A percentile compares a stretch with the other conserved stretches of the same genome.
These are phyloP conservation scores for Cataglyphis livida DNA, from an alignment of 2,888 invertebrate species.

Conservation along the genomic window DNA sequence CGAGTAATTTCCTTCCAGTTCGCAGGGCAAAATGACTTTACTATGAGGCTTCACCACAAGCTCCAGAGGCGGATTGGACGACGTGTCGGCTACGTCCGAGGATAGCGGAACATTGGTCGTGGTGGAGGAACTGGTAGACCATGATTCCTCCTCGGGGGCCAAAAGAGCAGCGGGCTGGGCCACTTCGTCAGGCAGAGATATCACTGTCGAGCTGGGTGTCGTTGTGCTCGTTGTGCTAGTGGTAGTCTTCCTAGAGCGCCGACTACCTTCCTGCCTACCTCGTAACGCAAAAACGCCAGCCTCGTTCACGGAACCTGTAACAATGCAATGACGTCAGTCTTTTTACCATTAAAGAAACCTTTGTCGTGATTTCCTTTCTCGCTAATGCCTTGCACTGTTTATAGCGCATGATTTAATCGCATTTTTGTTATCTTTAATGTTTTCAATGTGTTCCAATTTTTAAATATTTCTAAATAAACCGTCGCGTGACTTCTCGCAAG, in stretches of 20 bases:
- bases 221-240: slow-evolving; percentile 73
- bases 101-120: slow-evolving; percentile 76
- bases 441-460: not conserved
- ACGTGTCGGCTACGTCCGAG: slow-evolving; percentile 70
- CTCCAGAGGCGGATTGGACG: slow-evolving; percentile 79
- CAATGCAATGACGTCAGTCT: slow-evolving; percentile 40
- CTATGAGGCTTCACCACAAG: slow-evolving; percentile 83
- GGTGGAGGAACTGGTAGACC: slow-evolving; percentile 79
- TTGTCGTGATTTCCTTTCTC: slow-evolving; percentile 46
- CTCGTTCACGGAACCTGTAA: slow-evolving; percentile 83
- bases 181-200: slow-evolving; percentile 78
- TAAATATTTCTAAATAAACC: slow-evolving; percentile 18
- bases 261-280: slow-evolving; percentile 81
- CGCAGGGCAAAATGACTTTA: slow-evolving; percentile 83
- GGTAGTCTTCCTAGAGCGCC: slow-evolving; percentile 80
- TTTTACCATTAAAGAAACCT: slow-evolving; percentile 23
- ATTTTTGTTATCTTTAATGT: not conserved
- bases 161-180: slow-evolving; percentile 82
- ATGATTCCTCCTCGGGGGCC: slow-evolving; percentile 81
- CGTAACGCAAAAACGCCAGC: slow-evolving; percentile 83
- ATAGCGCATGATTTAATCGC: not conserved
- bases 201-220: slow-evolving; percentile 77
- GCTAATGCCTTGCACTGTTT: slow-evolving; percentile 1
- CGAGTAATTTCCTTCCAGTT: slow-evolving; percentile 83
- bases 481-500: slow-evolving; percentile 24